Evolutionary conservation across 2,113 vertebrate genomes (phyloP), one percentile per base, ranked within the genome.

Genomic region (Sylvietta virens): DNA sequence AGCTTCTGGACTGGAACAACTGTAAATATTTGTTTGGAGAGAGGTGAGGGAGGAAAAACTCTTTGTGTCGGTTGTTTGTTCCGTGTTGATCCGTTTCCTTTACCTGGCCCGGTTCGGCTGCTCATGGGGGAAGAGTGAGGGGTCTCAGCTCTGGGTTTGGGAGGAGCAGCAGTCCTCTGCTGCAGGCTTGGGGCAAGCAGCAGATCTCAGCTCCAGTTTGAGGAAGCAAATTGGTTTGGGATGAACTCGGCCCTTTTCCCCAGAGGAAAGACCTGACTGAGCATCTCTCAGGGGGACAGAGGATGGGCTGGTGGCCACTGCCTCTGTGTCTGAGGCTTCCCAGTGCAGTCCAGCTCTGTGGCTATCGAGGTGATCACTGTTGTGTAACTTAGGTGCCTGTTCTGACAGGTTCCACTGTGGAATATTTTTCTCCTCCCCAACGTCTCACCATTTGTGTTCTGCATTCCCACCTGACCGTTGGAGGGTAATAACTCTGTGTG

Each of bases 1-100:
- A 50, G 58, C 76, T 56, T 44, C 10, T 50, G 44, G 17, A 35
- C 18, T 26, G 22, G 35, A 28, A 16, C 66, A 23, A 12, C 66
- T 80, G 84, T 69, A 51, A 91, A 91, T 69, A 58, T 62, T 92
- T 87, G 74, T 90, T 85, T 74, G 92, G 72, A 72, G 84, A 58
- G 62, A 87, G 67, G 37, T n/a, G 83, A 80, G 89, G 62, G 64
- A 85, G 58, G 66, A 35, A 60, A 28, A 33, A 28, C 67, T 47
- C 81, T 57, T 81, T 80, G 62, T 65, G 60, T 51, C 0, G 1
- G 5, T 33, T 64, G 62, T 50, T 92, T 86, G 80, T 15, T 89
- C 67, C 1, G 11, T 15, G 78, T 13, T 1, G 2, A 56, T 79
- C 50, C 19, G 3, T 72, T 60, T 30, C 27, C 54, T 86, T 73